A percentile compares a stretch with the other conserved stretches of the same genome.
Evolutionary conservation across 2,797 vertebrate genomes (phyloP).

Genomic region (Meda fulgida): DNA sequence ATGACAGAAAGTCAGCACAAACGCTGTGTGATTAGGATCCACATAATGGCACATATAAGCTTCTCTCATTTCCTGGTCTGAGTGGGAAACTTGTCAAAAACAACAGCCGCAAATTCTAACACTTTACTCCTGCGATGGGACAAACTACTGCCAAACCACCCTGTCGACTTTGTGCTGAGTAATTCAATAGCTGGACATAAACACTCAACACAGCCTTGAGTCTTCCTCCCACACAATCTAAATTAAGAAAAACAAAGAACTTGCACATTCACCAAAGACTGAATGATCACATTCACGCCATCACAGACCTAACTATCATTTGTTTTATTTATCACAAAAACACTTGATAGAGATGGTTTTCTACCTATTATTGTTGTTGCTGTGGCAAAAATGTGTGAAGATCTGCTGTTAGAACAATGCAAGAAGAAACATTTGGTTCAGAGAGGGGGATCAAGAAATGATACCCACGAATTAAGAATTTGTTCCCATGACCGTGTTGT

Average conservation of each 20-base stretch:
- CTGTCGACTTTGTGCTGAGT: neutral
- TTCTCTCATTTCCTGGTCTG: constrained; percentile 48
- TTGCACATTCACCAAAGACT: neutral
- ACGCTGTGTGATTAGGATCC: constrained; percentile 14
- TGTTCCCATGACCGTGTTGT: neutral
- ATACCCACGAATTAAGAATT: neutral
- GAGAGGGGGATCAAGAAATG: neutral
- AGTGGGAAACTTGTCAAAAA: constrained; percentile 31
- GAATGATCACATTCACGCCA: neutral
- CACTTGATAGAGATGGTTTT: neutral
- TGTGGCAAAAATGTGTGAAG: neutral
- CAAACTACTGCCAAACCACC: neutral
- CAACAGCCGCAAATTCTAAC: constrained; percentile 36
- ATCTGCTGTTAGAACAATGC: neutral
- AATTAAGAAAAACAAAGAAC: neutral
- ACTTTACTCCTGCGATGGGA: constrained; percentile 10
- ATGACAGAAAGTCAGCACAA: constrained; percentile 39
- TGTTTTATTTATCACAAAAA: neutral
- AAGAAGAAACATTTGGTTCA: neutral
- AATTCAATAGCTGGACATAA: constrained; percentile 13
- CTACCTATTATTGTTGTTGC: neutral
- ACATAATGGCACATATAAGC: constrained; percentile 33
- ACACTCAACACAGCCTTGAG: neutral
- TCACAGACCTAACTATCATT: neutral
- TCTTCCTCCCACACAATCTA: neutral